Evolutionary conservation across 1,140 invertebrate species (phyloP).

Genomic region (Psix sp.): DNA sequence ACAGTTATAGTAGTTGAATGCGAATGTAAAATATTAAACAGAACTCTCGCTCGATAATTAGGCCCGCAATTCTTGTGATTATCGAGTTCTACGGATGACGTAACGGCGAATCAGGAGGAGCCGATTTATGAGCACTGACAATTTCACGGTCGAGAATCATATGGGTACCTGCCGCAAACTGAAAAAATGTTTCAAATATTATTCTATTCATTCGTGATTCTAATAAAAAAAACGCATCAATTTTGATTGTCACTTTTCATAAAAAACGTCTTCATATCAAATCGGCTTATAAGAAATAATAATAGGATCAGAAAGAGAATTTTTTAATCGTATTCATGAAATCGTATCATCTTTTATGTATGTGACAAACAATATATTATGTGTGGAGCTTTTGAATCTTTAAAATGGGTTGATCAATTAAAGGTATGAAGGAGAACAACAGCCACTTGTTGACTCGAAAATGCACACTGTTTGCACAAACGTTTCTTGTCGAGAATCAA

Average conservation of each 20-base stretch:
- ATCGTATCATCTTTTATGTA: too few relatives aligned
- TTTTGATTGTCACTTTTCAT: too few relatives aligned
- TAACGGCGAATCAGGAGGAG: slow-evolving; percentile 31
- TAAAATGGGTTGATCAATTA: slow-evolving; percentile 23
- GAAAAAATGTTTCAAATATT: slow-evolving; percentile 6
- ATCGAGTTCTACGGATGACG: slow-evolving; percentile 28
- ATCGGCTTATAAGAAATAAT: too few relatives aligned
- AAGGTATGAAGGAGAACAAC: slow-evolving; percentile 9
- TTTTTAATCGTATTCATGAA: too few relatives aligned
- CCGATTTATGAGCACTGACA: slow-evolving; percentile 39
- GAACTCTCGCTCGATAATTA: slow-evolving; percentile 15
- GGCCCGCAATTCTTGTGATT: slow-evolving; percentile 23
- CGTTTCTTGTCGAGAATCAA: slow-evolving; percentile 32
- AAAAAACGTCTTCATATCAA: too few relatives aligned
- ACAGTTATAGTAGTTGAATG: slow-evolving; percentile 18
- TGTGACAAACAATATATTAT: too few relatives aligned
- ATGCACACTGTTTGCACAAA: slow-evolving; percentile 23
- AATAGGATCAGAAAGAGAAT: too few relatives aligned
- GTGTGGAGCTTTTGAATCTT: too few relatives aligned
- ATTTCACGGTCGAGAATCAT: slow-evolving; percentile 36
- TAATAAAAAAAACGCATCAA: neutral
- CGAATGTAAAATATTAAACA: slow-evolving; percentile 14
- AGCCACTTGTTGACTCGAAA: slow-evolving; percentile 37
- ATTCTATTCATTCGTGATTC: slow-evolving; percentile 1
- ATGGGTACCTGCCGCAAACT: slow-evolving; percentile 19